These are phyloP conservation scores for Anguilla anguilla DNA, from an alignment of 2,797 vertebrate species.

Conservation along the genomic window DNA sequence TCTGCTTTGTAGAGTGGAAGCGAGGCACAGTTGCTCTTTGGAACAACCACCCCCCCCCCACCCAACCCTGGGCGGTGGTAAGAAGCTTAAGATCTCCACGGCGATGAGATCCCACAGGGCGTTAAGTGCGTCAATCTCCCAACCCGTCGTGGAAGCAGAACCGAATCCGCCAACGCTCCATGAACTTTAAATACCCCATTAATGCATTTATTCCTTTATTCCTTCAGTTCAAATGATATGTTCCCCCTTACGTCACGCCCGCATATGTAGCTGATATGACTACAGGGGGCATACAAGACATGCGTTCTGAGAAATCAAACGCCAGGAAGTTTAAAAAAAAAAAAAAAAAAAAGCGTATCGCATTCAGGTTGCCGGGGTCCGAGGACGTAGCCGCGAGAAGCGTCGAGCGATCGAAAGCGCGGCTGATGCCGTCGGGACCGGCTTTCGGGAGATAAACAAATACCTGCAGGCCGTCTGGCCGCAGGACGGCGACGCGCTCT, in stretches of 20 bases:
- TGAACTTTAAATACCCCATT: not conserved
- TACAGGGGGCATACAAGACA: not conserved
- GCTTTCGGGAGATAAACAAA: not conserved
- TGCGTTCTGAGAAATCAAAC: not conserved
- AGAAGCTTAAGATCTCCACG: not conserved
- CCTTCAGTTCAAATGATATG: not conserved
- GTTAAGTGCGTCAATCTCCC: not conserved
- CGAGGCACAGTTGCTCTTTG: not conserved
- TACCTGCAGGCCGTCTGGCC: not conserved
- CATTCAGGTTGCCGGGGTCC: not conserved
- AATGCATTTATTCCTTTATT: not conserved
- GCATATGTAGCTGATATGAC: too few relatives aligned
- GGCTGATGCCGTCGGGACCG: not conserved
- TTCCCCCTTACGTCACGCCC: not conserved
- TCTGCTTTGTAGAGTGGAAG: not conserved
- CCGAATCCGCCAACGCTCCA: not conserved
- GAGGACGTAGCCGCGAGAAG: not conserved
- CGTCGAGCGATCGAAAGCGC: not conserved
- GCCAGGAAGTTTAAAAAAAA: not conserved
- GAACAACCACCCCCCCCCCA: not conserved
- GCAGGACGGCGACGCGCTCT: not conserved
- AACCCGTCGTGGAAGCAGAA: not conserved
- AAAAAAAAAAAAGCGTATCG: too few relatives aligned
- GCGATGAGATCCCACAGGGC: not conserved
- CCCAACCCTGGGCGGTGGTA: not conserved